These are phyloP conservation scores for Calameuta idolon DNA, from an alignment of 2,888 invertebrate genomes.

Conservation along the genomic window DNA sequence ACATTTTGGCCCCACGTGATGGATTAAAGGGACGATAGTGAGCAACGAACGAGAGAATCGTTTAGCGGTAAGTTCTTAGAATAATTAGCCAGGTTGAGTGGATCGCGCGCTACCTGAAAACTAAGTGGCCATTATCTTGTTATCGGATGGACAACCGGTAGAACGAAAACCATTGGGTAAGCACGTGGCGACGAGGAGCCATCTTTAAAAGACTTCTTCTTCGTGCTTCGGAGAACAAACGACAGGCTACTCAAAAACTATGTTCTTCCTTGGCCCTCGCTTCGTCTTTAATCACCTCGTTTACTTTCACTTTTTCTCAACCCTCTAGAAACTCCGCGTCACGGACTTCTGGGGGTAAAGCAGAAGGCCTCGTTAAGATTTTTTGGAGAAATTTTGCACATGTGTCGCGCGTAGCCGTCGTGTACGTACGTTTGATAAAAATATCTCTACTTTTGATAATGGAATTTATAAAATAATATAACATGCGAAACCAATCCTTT, in stretches of 20 bases:
- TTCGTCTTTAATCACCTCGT: neutral
- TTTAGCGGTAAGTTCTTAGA: neutral
- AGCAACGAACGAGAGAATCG: neutral
- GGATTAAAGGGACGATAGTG: neutral
- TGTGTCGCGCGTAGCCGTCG: neutral
- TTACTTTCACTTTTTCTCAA: neutral
- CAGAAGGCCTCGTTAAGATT: neutral
- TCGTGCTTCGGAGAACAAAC: neutral
- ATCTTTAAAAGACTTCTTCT: neutral
- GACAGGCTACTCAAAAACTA: neutral
- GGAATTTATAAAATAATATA: neutral
- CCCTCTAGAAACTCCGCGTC: neutral
- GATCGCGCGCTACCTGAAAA: conserved; percentile 1
- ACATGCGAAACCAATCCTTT: neutral
- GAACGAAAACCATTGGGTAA: neutral
- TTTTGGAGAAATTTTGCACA: neutral
- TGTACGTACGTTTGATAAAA: neutral
- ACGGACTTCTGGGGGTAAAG: neutral
- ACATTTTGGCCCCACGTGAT: conserved; percentile 3
- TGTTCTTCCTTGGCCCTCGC: neutral
- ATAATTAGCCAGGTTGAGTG: neutral
- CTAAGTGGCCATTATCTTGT: neutral
- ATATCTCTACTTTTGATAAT: neutral
- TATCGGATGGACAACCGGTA: neutral
- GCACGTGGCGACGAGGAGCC: neutral